Base-by-base conservation (phyloP, 2,797 vertebrate genomes). In the Gorsachius magnificus region DNA sequence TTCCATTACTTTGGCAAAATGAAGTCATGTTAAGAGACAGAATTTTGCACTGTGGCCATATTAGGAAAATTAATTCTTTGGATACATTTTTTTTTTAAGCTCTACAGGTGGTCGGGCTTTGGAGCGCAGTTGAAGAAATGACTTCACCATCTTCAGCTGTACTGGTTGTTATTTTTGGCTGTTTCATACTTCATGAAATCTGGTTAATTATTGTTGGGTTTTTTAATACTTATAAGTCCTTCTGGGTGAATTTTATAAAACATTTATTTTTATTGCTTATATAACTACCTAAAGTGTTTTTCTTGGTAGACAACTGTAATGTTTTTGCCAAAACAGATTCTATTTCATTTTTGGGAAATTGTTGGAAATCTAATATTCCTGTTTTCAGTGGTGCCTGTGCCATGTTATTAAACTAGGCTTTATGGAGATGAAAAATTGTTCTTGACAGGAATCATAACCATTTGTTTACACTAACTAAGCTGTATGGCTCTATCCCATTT, bases 251-350 rank as follows among this genome's bases (percentile, higher is more conserved):
- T 97, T 97, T 97, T 97, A 96, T 97, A 97, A 97, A 98, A 96
- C 95, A 91, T 98, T 98, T 97, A 93, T 98, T 98, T 98, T 98
- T 98, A 97, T 96, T 96, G 87, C 97, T 98, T 98, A 97, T 90
- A 91, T 97, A 98, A 98, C 97, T 93, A 89, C 91, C 96, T 97
- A 97, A 97, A 98, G 83, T 98, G 97, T 98, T 98, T 98, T 97
- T 84, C 91, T 98, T 98, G 97, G 97, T 98, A 93, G 96, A 76
- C 86, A 89, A 74, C 64, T 80, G 36, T 65, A 70, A 26, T 97
- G 97, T 96, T 97, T 97, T 98, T 98, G 97, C 98, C 97, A 98
- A 91, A 98, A 97, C 80, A 95, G 95, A 96, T 97, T 97, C 95
- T 89, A 74, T 98, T 98, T 98, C 95, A 95, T 83, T 97, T 97